phyloP scores from a whole-genome alignment of 37 sponge, comb jelly and placozoan species.

The Halisarca cf. caerulea region DNA sequence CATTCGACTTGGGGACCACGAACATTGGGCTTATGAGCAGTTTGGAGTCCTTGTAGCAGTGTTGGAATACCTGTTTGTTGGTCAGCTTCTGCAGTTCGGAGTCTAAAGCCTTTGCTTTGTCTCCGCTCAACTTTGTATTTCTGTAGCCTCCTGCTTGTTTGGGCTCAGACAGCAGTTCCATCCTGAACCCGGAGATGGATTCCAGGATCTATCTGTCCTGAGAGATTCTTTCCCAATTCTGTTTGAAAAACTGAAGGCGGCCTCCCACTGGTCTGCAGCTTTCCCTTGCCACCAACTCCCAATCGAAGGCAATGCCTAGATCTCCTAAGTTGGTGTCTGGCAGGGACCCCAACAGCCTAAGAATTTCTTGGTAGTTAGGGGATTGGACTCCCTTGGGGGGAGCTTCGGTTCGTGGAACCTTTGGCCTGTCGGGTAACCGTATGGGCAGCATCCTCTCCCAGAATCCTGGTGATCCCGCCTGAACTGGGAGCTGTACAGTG shows the following conservation, averaged over 20 bases:
- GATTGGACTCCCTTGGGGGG: not conserved
- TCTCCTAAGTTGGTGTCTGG: not conserved
- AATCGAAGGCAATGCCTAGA: not conserved
- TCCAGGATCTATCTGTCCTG: slow-evolving; percentile 47
- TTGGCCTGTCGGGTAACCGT: not conserved
- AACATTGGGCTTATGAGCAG: slow-evolving; percentile 42
- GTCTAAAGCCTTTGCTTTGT: too few species aligned
- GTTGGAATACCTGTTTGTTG: not conserved
- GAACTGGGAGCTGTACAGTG: not conserved
- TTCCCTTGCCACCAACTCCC: not conserved
- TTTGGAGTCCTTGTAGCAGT: too few species aligned
- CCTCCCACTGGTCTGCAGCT: not conserved
- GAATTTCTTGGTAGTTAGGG: not conserved
- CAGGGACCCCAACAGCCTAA: not conserved
- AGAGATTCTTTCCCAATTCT: slow-evolving; percentile 26
- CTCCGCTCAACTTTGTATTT: not conserved
- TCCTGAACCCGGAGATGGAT: slow-evolving; percentile 22
- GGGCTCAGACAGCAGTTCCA: not conserved
- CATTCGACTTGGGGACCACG: slow-evolving; percentile 54
- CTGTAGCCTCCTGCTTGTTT: not conserved
- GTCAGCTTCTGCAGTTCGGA: too few species aligned
- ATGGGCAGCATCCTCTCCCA: not conserved
- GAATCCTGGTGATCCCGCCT: not conserved
- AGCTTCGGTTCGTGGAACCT: not conserved
- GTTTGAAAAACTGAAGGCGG: not conserved